Conservation (phyloP, 2,113 vertebrate species). For the Neodon shergylaensis region DNA sequence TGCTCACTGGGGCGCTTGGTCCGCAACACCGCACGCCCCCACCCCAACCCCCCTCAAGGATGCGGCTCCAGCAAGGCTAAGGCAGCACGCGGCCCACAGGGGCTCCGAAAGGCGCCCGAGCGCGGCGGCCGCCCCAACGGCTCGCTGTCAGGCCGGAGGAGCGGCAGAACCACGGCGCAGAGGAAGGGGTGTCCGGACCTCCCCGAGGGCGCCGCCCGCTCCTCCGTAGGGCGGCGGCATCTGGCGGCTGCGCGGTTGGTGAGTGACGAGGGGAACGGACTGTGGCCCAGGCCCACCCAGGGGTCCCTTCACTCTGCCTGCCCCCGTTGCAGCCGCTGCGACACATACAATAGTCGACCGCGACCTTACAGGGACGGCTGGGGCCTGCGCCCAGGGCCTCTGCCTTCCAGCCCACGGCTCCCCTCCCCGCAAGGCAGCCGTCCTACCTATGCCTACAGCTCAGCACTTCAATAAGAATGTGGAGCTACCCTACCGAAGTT, state of each 20-base stretch:
- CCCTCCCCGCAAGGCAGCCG: conserved; percentile 63
- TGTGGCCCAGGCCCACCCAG: background rate
- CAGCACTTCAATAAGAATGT: conserved; percentile 46
- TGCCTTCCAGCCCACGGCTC: conserved; percentile 39
- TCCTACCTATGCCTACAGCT: conserved; percentile 79
- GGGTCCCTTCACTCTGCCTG: conserved; percentile 47
- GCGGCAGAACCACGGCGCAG: background rate
- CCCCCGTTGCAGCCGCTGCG: conserved; percentile 79
- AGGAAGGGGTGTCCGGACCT: conserved; percentile 59
- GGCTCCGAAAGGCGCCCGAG: background rate
- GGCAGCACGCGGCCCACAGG: background rate
- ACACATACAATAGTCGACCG: conserved; percentile 80
- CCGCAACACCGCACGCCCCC: background rate
- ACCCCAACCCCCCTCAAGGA: background rate
- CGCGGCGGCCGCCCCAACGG: background rate
- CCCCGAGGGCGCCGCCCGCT: background rate
- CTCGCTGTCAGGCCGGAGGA: conserved; percentile 60
- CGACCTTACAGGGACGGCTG: background rate
- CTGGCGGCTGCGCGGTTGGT: background rate
- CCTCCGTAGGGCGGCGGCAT: background rate
- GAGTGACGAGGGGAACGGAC: background rate
- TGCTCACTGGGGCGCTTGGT: background rate
- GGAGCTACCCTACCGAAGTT: background rate
- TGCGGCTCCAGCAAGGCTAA: background rate
- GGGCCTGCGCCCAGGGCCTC: background rate